Conservation (phyloP, 2,113 vertebrate species). For the Puntigrus tetrazona region DNA sequence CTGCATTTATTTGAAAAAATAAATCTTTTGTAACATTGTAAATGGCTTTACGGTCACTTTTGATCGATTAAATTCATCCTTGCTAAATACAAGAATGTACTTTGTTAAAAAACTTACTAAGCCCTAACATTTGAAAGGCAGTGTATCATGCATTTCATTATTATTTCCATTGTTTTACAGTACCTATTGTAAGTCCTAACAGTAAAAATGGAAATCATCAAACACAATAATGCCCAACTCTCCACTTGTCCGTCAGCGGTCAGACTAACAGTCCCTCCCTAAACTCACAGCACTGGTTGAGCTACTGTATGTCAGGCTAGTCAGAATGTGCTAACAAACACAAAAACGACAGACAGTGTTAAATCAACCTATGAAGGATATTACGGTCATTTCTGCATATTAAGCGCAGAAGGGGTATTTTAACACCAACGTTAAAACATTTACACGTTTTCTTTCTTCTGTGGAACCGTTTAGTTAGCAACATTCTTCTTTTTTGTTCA, state of each 20-base stretch:
- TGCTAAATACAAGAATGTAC: not conserved
- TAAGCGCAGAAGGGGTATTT: not conserved
- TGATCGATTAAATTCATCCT: not conserved
- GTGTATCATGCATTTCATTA: not conserved
- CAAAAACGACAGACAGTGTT: not conserved
- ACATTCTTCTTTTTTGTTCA: not conserved
- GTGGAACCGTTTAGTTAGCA: not conserved
- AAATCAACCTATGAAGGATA: not conserved
- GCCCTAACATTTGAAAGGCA: not conserved
- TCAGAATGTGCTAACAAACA: not conserved
- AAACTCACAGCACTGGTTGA: not conserved
- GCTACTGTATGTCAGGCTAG: not conserved
- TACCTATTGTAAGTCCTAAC: not conserved
- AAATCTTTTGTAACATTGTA: not conserved
- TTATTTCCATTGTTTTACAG: not conserved
- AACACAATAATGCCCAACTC: not conserved
- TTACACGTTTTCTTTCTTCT: not conserved
- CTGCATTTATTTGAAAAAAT: not conserved
- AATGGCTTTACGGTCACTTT: not conserved
- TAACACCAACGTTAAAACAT: not conserved
- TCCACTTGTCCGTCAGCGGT: not conserved
- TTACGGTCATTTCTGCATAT: not conserved
- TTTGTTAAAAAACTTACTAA: no score
- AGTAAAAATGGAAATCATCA: not conserved
- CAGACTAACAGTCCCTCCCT: not conserved